Conservation (phyloP, 2,888 invertebrate species). For the Dryocosmus kuriphilus region DNA sequence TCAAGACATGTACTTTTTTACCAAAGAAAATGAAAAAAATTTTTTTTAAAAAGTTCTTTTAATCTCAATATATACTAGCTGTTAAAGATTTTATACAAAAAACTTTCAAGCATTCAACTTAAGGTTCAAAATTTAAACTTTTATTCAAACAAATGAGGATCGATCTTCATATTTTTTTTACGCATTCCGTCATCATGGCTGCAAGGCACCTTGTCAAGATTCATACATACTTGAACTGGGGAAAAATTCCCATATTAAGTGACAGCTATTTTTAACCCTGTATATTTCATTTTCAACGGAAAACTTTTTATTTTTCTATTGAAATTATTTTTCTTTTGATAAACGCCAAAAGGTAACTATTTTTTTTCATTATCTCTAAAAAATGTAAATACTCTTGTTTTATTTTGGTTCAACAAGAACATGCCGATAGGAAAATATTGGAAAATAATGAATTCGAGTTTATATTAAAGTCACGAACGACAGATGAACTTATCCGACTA, state of each 20-base stretch:
- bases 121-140: neutral
- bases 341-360: neutral
- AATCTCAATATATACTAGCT: neutral
- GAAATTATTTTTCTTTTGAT: neutral
- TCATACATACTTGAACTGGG: neutral
- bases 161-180: neutral
- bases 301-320: neutral
- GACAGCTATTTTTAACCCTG: neutral
- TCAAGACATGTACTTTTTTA: neutral
- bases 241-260: neutral
- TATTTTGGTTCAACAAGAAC: neutral
- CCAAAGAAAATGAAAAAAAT: neutral
- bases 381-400: neutral
- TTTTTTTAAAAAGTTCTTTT: neutral
- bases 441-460: neutral
- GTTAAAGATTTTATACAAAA: neutral
- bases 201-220: neutral
- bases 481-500: constrained; percentile 23
- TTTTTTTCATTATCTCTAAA: neutral
- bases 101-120: too few species aligned
- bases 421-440: neutral
- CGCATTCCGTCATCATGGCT: neutral
- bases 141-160: neutral
- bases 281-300: neutral
- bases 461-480: constrained; percentile 12